Evolutionary conservation across 2,113 vertebrate species (phyloP).

Genomic region (Zonotrichia leucophrys): DNA sequence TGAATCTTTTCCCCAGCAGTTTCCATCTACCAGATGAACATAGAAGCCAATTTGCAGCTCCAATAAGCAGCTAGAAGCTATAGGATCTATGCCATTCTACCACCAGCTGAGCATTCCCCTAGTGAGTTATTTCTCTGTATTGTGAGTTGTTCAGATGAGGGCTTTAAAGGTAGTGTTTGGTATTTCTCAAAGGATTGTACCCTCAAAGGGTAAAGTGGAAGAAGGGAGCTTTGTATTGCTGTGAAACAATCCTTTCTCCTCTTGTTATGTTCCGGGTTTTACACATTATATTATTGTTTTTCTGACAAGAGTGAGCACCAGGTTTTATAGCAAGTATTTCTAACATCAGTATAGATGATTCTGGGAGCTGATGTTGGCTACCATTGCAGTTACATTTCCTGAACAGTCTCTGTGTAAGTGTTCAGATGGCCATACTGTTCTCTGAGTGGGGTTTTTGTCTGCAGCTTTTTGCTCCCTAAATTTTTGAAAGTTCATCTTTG

Average conservation of each 20-base stretch:
- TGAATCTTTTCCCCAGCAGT: background rate
- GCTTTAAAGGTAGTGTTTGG: background rate
- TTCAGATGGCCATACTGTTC: background rate
- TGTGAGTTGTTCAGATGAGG: background rate
- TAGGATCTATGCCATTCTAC: background rate
- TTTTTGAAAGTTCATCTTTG: background rate
- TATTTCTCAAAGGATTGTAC: background rate
- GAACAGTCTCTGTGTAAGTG: background rate
- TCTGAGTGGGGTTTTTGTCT: background rate
- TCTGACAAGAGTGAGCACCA: background rate
- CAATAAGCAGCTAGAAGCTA: background rate
- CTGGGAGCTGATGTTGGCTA: background rate
- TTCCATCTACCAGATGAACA: background rate
- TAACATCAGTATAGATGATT: background rate
- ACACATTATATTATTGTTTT: background rate
- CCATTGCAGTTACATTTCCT: background rate
- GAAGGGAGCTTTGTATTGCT: background rate
- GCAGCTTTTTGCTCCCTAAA: background rate
- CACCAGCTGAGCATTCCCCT: background rate
- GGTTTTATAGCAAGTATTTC: background rate
- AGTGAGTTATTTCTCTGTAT: background rate
- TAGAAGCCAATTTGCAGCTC: background rate
- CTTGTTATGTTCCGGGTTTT: background rate
- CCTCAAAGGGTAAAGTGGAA: background rate
- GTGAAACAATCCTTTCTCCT: background rate